phyloP scores from a whole-genome alignment of 2,113 vertebrate species.

The Clupea harengus region DNA sequence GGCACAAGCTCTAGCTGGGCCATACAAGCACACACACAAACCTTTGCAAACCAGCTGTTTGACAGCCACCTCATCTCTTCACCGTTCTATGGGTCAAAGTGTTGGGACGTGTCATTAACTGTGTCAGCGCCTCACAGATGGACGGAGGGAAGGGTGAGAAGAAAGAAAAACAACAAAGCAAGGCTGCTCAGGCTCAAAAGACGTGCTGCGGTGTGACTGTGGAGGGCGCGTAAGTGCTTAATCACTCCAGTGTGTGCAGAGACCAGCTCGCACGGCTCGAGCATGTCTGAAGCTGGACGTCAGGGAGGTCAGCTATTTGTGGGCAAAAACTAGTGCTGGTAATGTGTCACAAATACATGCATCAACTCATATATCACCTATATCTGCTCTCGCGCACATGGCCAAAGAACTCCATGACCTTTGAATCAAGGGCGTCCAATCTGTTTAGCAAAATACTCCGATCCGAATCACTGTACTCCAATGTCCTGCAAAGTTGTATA shows the following conservation, averaged over 20 bases:
- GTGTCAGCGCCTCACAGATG: conserved; percentile 55
- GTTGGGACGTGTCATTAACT: conserved; percentile 14
- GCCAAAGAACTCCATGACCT: neutral
- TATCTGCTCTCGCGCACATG: neutral
- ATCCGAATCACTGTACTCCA: neutral
- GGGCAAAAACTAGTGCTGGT: conserved; percentile 33
- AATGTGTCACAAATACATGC: neutral
- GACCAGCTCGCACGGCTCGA: conserved; percentile 38
- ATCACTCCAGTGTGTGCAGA: conserved; percentile 61
- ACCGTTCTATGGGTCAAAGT: neutral
- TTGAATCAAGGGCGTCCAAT: neutral
- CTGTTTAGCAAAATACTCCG: neutral
- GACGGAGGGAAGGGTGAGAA: neutral
- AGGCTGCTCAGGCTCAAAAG: conserved; percentile 53
- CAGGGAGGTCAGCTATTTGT: conserved; percentile 42
- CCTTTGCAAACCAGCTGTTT: neutral
- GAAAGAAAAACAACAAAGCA: conserved; percentile 49
- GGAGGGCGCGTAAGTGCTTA: conserved; percentile 49
- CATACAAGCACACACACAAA: neutral
- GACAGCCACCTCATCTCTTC: neutral
- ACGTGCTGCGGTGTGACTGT: conserved; percentile 42
- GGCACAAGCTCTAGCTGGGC: neutral
- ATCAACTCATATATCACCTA: neutral
- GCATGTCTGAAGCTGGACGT: conserved; percentile 42
- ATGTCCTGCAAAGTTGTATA: neutral